Evolutionary conservation across 2,797 vertebrate genomes (phyloP).

Genomic region (Cryptoprocta ferox): DNA sequence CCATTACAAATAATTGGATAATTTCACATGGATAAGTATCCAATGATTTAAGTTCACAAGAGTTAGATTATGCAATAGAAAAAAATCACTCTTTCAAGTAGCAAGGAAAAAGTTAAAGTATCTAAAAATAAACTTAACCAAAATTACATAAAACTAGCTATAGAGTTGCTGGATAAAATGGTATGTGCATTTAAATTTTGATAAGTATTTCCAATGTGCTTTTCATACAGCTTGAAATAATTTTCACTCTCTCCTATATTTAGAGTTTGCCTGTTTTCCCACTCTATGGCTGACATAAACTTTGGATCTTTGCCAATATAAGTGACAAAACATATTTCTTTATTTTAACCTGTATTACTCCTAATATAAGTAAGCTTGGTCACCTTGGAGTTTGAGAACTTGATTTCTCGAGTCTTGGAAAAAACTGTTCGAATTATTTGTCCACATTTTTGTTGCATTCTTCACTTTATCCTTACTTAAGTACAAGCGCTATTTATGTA

Average conservation of each 20-base stretch:
- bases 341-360: neutral
- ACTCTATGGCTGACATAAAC: conserved; percentile 21
- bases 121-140: neutral
- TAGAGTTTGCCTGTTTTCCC: conserved; percentile 16
- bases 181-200: conserved; percentile 34
- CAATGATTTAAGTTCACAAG: neutral
- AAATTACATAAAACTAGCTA: neutral
- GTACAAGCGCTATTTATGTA: neutral
- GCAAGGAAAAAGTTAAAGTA: neutral
- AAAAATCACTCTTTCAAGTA: neutral
- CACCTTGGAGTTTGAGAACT: neutral
- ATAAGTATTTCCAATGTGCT: neutral
- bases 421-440: neutral
- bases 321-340: neutral
- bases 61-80: neutral
- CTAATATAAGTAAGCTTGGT: neutral
- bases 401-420: neutral
- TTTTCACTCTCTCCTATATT: conserved; percentile 18
- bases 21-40: neutral
- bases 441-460: neutral
- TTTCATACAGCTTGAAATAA: conserved; percentile 5
- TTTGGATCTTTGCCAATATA: neutral
- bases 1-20: neutral
- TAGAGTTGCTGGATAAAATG: neutral
- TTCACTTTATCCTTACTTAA: neutral